Evolutionary conservation across 2,797 vertebrate species (phyloP).

Genomic region (Melopsittacus undulatus): DNA sequence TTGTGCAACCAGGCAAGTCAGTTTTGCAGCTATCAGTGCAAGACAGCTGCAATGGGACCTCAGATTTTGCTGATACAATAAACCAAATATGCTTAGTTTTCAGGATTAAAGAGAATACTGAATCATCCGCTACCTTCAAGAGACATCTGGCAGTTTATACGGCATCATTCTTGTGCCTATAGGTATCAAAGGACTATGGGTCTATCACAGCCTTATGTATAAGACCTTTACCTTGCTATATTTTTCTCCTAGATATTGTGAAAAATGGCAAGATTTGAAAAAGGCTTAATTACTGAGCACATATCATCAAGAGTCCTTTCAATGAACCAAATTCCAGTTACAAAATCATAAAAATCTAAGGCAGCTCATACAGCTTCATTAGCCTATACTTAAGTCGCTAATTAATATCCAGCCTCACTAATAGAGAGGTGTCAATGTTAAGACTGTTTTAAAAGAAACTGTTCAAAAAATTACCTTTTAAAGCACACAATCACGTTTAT

Average conservation of each 20-base stretch:
- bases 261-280: not conserved
- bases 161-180: not conserved
- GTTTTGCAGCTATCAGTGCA: not conserved
- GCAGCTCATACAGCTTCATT: not conserved
- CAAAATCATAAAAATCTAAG: not conserved
- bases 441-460: not conserved
- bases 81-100: not conserved
- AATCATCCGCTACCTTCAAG: not conserved
- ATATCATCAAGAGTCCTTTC: not conserved
- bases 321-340: not conserved
- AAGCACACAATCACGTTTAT: not conserved
- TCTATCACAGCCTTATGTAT: not conserved
- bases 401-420: not conserved
- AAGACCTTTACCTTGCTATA: not conserved
- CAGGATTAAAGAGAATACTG: not conserved
- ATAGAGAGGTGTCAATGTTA: not conserved
- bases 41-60: not conserved
- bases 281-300: not conserved
- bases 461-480: not conserved
- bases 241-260: not conserved
- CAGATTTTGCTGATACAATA: not conserved
- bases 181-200: not conserved
- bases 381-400: not conserved
- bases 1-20: not conserved
- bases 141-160: not conserved